Evolutionary conservation across 2,113 vertebrate genomes (phyloP), one percentile per base, ranked within the genome.

Genomic region (Dendropsophus ebraccatus): DNA sequence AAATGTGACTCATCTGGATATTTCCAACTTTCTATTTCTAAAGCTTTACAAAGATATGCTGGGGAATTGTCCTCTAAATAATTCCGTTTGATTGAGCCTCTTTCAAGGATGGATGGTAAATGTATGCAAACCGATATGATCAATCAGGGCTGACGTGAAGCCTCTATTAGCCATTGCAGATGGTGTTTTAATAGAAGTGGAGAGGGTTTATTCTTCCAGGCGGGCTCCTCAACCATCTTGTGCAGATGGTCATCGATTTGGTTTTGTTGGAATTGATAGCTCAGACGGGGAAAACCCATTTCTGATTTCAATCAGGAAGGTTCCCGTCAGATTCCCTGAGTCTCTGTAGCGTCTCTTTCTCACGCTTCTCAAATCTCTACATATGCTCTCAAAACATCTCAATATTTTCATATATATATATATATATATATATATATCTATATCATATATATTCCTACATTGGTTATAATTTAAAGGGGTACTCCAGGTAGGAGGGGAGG

Each of bases 161-260:
- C 21, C 67, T 45, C 6, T 72, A 83, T 72, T 73, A 74, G 82
- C 35, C 23, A n/a, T 10, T 52, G 32, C 52, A 74, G 69, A 82
- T 72, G 65, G 49, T n/a, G 14, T 19, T 30, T 16, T 82, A 47
- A 82, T 50, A 62, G 23, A 74, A 74, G 45, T 2, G 49, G 35
- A 56, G 35, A 72, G 54, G 37, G 45, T 25, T 52, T 54, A 70
- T 52, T 54, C 28, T 23, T 30, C 30, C 21, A 14, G 52, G 19
- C 62, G 30, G 81, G 16, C 21, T 74, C n/a, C n/a, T n/a, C n/a
- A n/a, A n/a, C n/a, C n/a, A n/a, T n/a, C 67, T 37, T 50, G 32
- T 41, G 30, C 52, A 74, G 82, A 74, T 83, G 82, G 74, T 74
- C 32, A 58, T 70, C 32, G 78, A 81, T 81, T 81, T n/a, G n/a